These are phyloP conservation scores for Taurulus bubalis DNA, from an alignment of 2,113 vertebrate genomes.

Conservation along the genomic window DNA sequence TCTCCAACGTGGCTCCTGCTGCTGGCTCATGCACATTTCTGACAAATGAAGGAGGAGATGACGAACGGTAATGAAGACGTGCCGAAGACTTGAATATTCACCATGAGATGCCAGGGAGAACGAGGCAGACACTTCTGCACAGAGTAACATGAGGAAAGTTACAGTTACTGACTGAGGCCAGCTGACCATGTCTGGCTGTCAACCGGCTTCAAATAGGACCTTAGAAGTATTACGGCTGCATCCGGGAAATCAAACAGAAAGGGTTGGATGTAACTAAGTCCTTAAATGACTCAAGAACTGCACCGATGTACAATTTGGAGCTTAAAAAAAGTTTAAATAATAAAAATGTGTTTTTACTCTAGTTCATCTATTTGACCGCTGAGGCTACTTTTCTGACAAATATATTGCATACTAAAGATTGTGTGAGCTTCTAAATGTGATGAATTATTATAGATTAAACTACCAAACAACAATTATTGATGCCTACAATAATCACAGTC, in stretches of 20 bases:
- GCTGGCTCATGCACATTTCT: constrained; percentile 57
- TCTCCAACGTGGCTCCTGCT: constrained; percentile 39
- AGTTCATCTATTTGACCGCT: not conserved
- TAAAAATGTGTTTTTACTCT: too few species aligned
- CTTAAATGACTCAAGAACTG: not conserved
- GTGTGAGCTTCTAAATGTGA: not conserved
- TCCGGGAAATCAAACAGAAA: not conserved
- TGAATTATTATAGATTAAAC: not conserved
- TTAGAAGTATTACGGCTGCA: not conserved
- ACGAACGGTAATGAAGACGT: constrained; percentile 49
- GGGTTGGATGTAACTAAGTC: too few species aligned
- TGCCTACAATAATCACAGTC: too few species aligned
- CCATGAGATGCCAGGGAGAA: constrained; percentile 3
- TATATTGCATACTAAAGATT: not conserved
- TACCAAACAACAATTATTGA: not conserved
- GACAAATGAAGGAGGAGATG: constrained; percentile 21
- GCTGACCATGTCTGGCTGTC: constrained; percentile 22
- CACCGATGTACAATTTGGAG: not conserved
- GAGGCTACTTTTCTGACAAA: not conserved
- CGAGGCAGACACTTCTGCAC: not conserved
- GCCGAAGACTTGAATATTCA: not conserved
- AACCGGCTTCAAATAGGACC: constrained; percentile 23
- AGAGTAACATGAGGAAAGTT: constrained; percentile 2
- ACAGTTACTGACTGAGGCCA: constrained; percentile 4
- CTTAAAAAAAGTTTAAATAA: not conserved